Evolutionary conservation across 1,140 invertebrate species (phyloP).

Genomic region (Zaprionus tsacasi): DNA sequence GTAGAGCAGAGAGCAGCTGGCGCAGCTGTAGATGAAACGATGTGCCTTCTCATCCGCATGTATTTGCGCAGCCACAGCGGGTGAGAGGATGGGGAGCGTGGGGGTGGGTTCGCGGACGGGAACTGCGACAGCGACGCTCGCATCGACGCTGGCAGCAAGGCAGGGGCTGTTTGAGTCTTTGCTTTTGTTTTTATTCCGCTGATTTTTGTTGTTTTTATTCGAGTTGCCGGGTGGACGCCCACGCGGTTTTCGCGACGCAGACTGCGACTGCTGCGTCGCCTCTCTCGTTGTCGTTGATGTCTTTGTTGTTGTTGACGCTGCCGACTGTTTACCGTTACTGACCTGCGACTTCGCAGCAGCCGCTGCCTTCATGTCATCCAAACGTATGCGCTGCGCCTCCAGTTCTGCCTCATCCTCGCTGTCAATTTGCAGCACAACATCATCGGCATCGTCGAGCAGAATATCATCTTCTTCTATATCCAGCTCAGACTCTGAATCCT

Average conservation of each 20-base stretch:
- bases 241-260: constrained; percentile 52
- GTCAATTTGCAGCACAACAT: constrained; percentile 73
- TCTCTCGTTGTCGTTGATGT: background rate
- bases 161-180: constrained; percentile 55
- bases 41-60: constrained; percentile 63
- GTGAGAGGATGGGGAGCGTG: background rate
- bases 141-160: constrained; percentile 15
- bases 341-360: constrained; percentile 67
- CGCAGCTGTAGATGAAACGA: constrained; percentile 66
- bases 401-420: constrained; percentile 80
- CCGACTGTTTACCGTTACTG: constrained; percentile 68
- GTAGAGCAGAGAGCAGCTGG: constrained; percentile 62
- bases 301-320: constrained; percentile 8
- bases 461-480: constrained; percentile 72
- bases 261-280: background rate
- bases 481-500: constrained; percentile 71
- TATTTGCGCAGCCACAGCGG: constrained; percentile 55
- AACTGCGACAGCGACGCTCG: background rate
- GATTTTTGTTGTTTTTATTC: constrained; percentile 48
- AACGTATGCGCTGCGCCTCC: constrained; percentile 76
- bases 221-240: constrained; percentile 56
- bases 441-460: constrained; percentile 63
- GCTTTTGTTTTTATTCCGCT: constrained; percentile 49
- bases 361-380: constrained; percentile 63
- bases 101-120: background rate